phyloP scores from a whole-genome alignment of 2,113 vertebrate genomes.

The Chloropsis cyanopogon region DNA sequence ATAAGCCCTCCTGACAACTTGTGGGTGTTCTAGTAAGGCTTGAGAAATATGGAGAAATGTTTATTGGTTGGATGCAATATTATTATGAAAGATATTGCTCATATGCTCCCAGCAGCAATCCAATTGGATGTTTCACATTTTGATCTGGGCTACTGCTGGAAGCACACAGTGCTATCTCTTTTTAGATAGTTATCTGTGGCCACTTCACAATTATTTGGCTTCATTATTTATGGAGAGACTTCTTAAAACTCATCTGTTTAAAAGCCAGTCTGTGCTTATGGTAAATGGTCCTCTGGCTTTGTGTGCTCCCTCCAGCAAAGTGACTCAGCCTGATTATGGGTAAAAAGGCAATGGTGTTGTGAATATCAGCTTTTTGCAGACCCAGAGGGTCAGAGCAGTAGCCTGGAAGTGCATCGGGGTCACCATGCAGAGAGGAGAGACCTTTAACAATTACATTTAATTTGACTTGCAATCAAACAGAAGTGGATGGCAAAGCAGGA shows the following conservation, averaged over 20 bases:
- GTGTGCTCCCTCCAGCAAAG: slow-evolving; percentile 16
- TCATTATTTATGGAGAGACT: not conserved
- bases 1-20: not conserved
- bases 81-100: not conserved
- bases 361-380: slow-evolving; percentile 37
- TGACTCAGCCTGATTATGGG: not conserved
- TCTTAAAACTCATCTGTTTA: not conserved
- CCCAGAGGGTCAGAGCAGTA: slow-evolving; percentile 36
- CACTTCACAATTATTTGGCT: not conserved
- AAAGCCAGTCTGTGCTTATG: not conserved
- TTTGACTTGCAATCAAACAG: slow-evolving; percentile 57
- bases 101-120: not conserved
- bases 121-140: not conserved
- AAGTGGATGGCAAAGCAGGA: slow-evolving; percentile 58
- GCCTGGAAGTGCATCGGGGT: slow-evolving; percentile 41
- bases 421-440: not conserved
- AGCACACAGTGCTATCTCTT: not conserved
- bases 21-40: not conserved
- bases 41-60: not conserved
- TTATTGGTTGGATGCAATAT: not conserved
- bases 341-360: not conserved
- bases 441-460: slow-evolving; percentile 19
- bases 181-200: not conserved
- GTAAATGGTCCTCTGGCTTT: slow-evolving; percentile 19
- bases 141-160: not conserved